These are phyloP conservation scores for Drosophila littoralis DNA, from an alignment of 1,140 invertebrate species.

Conservation along the genomic window DNA sequence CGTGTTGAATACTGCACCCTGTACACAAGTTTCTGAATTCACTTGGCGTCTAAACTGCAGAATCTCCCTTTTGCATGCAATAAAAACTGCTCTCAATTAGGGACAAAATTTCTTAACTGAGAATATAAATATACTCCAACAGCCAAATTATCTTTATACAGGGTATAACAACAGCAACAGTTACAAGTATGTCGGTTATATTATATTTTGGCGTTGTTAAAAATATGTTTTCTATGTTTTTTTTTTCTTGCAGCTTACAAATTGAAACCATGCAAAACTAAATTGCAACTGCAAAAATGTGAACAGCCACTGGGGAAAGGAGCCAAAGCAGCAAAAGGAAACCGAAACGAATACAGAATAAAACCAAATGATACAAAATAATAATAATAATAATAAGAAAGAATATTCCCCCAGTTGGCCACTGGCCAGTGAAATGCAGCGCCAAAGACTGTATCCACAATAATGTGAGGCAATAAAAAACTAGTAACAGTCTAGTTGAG, in stretches of 20 bases:
- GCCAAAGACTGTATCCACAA: slow-evolving; percentile 18
- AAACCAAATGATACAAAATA: slow-evolving; percentile 32
- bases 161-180: neutral
- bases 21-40: too few relatives aligned
- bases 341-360: slow-evolving; percentile 20
- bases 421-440: slow-evolving; percentile 23
- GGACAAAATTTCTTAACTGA: too few relatives aligned
- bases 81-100: too few relatives aligned
- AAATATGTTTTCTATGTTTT: slow-evolving; percentile 10
- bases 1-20: too few relatives aligned
- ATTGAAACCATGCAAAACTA: slow-evolving; percentile 55
- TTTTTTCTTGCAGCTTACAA: slow-evolving; percentile 59
- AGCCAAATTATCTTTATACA: neutral
- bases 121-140: too few relatives aligned
- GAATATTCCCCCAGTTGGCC: slow-evolving; percentile 18
- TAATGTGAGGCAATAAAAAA: slow-evolving; percentile 34
- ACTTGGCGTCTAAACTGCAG: too few relatives aligned
- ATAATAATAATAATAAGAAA: slow-evolving; percentile 29
- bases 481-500: slow-evolving; percentile 30
- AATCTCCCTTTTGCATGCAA: too few relatives aligned
- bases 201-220: slow-evolving; percentile 17
- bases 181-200: neutral
- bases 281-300: slow-evolving; percentile 51
- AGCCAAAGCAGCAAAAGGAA: slow-evolving; percentile 7
- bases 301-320: slow-evolving; percentile 8